Evolutionary conservation across 2,113 vertebrate species (phyloP).

Genomic region (Helogale parvula): DNA sequence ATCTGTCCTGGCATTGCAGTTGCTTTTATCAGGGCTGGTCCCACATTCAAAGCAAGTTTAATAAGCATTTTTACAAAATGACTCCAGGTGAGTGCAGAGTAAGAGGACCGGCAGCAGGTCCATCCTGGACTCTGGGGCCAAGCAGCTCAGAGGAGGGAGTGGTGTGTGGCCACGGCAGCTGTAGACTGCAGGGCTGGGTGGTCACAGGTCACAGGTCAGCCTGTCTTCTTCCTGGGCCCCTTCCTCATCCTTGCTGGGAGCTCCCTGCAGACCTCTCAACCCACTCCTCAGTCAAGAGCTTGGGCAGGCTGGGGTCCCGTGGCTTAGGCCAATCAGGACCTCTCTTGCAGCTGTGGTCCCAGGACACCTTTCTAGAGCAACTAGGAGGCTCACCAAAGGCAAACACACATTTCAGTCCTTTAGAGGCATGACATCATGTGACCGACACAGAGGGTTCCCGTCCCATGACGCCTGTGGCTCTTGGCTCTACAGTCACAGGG

Average conservation of each 20-base stretch:
- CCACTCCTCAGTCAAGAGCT: neutral
- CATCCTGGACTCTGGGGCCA: neutral
- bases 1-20: neutral
- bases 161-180: rapidly evolving
- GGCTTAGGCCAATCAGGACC: neutral
- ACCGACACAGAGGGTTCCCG: neutral
- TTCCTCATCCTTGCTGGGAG: neutral
- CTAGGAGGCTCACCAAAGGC: neutral
- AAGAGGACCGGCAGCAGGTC: rapidly evolving
- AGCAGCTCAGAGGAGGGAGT: neutral
- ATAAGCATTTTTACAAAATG: neutral
- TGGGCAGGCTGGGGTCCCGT: neutral
- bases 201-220: neutral
- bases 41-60: neutral
- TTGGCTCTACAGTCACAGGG: no score
- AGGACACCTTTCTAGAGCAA: neutral
- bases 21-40: neutral
- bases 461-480: neutral
- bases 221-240: neutral
- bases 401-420: neutral
- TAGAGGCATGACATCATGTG: neutral
- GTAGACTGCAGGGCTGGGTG: neutral
- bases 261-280: neutral
- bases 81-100: neutral
- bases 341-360: neutral